A percentile compares a stretch with the other conserved stretches of the same genome.
Evolutionary conservation across 2,113 vertebrate species (phyloP).

Genomic region (Irena cyanogastra): DNA sequence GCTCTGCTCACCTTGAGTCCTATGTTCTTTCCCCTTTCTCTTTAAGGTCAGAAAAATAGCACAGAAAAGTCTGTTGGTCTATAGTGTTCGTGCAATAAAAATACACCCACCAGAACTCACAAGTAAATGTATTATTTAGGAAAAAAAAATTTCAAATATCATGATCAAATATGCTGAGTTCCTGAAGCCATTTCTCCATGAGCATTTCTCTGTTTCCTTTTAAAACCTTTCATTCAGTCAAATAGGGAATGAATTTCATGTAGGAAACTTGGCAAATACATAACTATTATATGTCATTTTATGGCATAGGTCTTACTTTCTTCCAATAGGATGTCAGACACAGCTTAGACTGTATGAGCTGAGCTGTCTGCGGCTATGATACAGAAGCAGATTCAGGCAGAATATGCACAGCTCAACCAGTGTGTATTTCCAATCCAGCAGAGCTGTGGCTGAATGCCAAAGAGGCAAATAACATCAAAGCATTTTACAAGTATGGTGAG

Average conservation of each 20-base stretch:
- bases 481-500: not conserved
- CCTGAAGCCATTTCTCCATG: not conserved
- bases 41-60: not conserved
- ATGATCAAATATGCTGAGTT: not conserved
- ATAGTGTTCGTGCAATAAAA: not conserved
- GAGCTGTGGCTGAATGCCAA: not conserved
- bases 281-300: not conserved
- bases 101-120: not conserved
- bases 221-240: not conserved
- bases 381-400: not conserved
- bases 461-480: not conserved
- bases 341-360: not conserved
- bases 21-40: not conserved
- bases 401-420: not conserved
- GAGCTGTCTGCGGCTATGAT: slow-evolving; percentile 7
- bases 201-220: not conserved
- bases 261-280: not conserved
- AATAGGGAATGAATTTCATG: not conserved
- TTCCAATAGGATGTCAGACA: not conserved
- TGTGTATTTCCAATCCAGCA: not conserved
- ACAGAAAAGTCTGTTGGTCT: not conserved
- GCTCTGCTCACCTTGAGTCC: not conserved
- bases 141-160: not conserved
- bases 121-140: not conserved
- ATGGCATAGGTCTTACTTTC: not conserved